phyloP scores from a whole-genome alignment of 2,113 vertebrate genomes.

The Cettia cetti region DNA sequence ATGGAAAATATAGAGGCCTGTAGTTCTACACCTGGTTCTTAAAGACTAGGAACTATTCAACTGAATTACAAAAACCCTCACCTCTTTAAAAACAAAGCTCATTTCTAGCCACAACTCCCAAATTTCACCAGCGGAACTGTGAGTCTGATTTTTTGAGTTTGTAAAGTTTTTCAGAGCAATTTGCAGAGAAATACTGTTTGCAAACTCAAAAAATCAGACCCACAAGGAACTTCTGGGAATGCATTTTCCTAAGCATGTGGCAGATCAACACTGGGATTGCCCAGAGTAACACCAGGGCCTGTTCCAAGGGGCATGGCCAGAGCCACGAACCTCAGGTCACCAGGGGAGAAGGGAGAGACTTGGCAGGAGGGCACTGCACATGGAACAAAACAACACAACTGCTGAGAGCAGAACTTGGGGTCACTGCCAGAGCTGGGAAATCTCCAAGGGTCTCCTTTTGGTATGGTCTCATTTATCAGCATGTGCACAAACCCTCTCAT shows the following conservation, averaged over 20 bases:
- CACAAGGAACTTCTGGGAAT: not conserved
- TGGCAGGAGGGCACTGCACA: not conserved
- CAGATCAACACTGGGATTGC: not conserved
- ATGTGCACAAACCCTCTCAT: not conserved
- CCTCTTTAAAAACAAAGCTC: not conserved
- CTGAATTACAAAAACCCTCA: not conserved
- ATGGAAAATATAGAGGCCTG: not conserved
- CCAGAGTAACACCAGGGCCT: not conserved
- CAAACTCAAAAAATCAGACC: too few species aligned
- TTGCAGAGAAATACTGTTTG: too few species aligned
- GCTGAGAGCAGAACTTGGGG: not conserved
- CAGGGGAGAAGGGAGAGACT: not conserved
- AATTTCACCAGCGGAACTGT: too few species aligned
- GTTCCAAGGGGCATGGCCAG: not conserved
- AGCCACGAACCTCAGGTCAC: not conserved
- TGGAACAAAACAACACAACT: not conserved
- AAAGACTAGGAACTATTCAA: not conserved
- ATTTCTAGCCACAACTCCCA: not conserved
- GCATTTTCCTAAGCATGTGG: not conserved
- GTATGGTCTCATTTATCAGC: not conserved
- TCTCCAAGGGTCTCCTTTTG: not conserved
- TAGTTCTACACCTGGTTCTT: not conserved
- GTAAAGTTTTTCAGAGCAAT: too few species aligned
- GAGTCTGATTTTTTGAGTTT: too few species aligned
- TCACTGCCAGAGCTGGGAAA: not conserved